Evolutionary conservation across 2,888 invertebrate species (phyloP), one percentile per base, ranked within the genome.

Genomic region (Melieria picta): DNA sequence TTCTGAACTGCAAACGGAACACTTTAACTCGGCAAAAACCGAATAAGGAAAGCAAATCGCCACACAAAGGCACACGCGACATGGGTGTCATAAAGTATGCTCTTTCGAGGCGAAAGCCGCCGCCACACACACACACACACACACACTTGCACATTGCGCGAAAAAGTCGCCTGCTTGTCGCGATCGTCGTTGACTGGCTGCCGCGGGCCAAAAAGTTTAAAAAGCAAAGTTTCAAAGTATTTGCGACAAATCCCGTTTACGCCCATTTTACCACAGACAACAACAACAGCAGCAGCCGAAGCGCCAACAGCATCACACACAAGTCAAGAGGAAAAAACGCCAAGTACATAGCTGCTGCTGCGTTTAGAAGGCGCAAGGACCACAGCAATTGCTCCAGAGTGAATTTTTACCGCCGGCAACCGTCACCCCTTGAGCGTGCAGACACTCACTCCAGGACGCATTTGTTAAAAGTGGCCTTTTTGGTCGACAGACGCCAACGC

Each of bases 231-330:
- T 72, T 11, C 63, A 58, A 72, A 72, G 72, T 67, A 67, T 64
- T 67, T 63, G 72, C 58, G 72, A 72, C 72, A 72, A 67, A 67
- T 72, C 63, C 72, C 72, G 63, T 67, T 67, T 64, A 72, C 67
- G 67, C 63, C 63, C 58, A 63, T 68, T 67, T 67, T 64, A 50
- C 46, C 50, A 52, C 71, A 65, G 52, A 55, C 65, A 65, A 60
- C 43, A 48, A 66, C 57, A 55, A 52, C 7, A 9, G 46, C 55
- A 64, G 55, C 46, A 46, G 30, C 30, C 10, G n/a, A 9, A 43
- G 43, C 67, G 43, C 58, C 16, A n/a, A 46, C 9, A 50, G 10
- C n/a, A 42, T 3, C 5, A 52, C 52, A 52, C 11, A 52, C n/a
- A 9, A 52, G 52, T 13, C 52, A n/a, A 7, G 4, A 52, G 30